Conservation (phyloP, 2,797 vertebrate genomes). For the Malacoctenus gilli region DNA sequence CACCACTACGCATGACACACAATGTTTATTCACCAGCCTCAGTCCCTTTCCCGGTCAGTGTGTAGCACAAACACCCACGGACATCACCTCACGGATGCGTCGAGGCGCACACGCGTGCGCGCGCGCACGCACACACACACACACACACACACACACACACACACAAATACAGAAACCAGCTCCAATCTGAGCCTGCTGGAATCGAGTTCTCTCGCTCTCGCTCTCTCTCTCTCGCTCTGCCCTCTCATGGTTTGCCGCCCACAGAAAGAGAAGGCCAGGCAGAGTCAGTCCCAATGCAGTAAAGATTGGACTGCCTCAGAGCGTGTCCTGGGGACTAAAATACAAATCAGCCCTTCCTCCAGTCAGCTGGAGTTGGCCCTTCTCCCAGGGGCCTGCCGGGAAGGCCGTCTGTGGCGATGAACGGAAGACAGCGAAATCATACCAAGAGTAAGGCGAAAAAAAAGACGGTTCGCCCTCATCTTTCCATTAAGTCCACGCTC, state of each 20-base stretch:
- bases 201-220: conserved; percentile 56
- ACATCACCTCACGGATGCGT: conserved; percentile 50
- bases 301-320: conserved; percentile 72
- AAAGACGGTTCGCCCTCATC: conserved; percentile 17
- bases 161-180: conserved; percentile 48
- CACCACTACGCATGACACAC: conserved; percentile 48
- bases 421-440: conserved; percentile 37
- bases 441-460: conserved; percentile 35
- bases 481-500: conserved; percentile 13
- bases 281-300: conserved; percentile 71
- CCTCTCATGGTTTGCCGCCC: conserved; percentile 68
- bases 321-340: conserved; percentile 72
- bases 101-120: conserved; percentile 3
- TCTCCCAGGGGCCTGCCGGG: conserved; percentile 69
- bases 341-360: conserved; percentile 72
- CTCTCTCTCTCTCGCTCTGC: conserved; percentile 34
- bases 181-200: conserved; percentile 56
- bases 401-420: conserved; percentile 68
- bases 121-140: conserved; percentile 59
- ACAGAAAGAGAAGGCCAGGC: conserved; percentile 75
- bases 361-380: conserved; percentile 73
- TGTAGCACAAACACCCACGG: conserved; percentile 66
- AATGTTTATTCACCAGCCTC: conserved; percentile 51
- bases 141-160: conserved; percentile 22
- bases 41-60: conserved; percentile 46